phyloP scores from a whole-genome alignment of 2,113 vertebrate genomes.

The Antechinus stuartii region DNA sequence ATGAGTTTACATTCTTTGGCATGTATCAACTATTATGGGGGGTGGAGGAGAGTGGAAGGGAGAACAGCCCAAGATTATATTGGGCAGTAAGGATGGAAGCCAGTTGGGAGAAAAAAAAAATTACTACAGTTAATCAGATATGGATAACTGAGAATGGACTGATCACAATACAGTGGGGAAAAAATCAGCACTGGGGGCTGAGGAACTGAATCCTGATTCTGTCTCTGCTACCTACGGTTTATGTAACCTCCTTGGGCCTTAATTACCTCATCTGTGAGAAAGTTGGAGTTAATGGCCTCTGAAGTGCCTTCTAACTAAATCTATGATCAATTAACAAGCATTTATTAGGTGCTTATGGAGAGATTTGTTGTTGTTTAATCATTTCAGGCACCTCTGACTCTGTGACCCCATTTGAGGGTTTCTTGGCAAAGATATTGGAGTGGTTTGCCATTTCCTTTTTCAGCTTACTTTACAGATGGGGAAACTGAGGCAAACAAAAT shows the following conservation, averaged over 20 bases:
- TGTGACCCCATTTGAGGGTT: neutral
- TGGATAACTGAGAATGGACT: neutral
- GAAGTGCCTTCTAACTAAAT: neutral
- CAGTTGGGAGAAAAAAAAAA: neutral
- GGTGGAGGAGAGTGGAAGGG: neutral
- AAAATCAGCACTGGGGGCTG: neutral
- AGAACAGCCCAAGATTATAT: neutral
- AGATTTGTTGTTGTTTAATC: too few relatives aligned
- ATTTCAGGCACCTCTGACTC: too few relatives aligned
- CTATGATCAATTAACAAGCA: neutral
- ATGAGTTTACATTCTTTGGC: neutral
- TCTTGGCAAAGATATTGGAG: neutral
- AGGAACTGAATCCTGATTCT: neutral
- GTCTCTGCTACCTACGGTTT: neutral
- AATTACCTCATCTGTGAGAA: neutral
- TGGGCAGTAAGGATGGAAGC: neutral
- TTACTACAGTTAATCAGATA: neutral
- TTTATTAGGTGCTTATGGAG: neutral
- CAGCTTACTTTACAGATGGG: neutral
- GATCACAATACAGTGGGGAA: neutral
- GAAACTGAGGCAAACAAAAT: neutral
- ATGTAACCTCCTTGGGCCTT: neutral
- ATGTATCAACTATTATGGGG: neutral
- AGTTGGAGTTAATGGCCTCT: neutral
- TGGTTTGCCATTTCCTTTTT: neutral